Conservation (phyloP, 2,113 vertebrate genomes). For the Ranitomeya imitator region DNA sequence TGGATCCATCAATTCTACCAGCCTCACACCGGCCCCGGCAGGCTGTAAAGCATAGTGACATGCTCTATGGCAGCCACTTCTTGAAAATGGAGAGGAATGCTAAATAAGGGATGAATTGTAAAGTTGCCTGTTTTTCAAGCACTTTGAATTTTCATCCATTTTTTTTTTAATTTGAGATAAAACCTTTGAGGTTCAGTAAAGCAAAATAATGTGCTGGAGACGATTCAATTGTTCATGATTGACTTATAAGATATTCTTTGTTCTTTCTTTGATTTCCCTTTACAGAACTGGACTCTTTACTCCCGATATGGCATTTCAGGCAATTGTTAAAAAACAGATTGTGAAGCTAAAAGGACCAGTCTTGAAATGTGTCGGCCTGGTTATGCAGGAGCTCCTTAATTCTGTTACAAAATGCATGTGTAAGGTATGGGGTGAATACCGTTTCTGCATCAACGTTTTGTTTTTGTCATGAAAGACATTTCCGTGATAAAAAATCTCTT, state of each 20-base stretch:
- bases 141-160: too few relatives aligned
- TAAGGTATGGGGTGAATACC: constrained; percentile 66
- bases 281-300: constrained; percentile 79
- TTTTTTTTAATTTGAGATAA: too few relatives aligned
- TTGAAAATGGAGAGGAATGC: too few relatives aligned
- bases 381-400: constrained; percentile 79
- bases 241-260: background rate
- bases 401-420: constrained; percentile 79
- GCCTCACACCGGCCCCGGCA: too few relatives aligned
- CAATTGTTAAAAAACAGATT: constrained; percentile 81
- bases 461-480: background rate
- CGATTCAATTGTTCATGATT: background rate
- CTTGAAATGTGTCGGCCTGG: constrained; percentile 80
- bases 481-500: background rate
- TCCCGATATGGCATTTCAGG: constrained; percentile 80
- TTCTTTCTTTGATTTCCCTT: constrained; percentile 47
- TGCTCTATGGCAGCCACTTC: too few relatives aligned
- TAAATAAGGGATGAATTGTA: too few relatives aligned
- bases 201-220: background rate
- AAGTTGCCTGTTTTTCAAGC: too few relatives aligned
- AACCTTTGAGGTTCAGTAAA: background rate
- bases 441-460: background rate
- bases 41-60: too few relatives aligned
- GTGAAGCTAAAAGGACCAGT: constrained; percentile 80
- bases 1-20: too few relatives aligned